Evolutionary conservation across 2,113 vertebrate genomes (phyloP).

Genomic region (Melospiza georgiana): DNA sequence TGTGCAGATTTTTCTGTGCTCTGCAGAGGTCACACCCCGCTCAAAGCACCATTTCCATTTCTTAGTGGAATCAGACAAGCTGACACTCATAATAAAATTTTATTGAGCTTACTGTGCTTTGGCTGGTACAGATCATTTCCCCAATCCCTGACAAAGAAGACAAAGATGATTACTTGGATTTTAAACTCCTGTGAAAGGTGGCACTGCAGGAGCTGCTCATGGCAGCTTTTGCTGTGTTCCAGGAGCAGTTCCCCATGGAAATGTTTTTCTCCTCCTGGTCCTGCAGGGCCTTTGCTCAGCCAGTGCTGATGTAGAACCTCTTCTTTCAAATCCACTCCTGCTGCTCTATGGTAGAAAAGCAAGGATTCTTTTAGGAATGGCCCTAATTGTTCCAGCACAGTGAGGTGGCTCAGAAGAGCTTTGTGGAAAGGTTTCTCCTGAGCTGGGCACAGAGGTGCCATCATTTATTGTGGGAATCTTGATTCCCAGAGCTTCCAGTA

Average conservation of each 20-base stretch:
- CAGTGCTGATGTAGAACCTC: neutral
- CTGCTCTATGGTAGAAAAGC: neutral
- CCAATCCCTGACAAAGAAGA: neutral
- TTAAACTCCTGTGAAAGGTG: neutral
- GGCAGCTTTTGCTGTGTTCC: neutral
- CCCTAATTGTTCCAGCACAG: accelerated
- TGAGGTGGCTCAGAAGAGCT: neutral
- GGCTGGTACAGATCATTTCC: neutral
- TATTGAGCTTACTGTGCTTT: neutral
- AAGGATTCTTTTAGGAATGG: neutral
- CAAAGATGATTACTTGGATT: neutral
- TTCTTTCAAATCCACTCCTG: neutral
- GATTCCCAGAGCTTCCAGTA: neutral
- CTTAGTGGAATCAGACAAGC: neutral
- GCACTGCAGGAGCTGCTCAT: neutral
- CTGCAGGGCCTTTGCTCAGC: neutral
- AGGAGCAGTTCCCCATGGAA: neutral
- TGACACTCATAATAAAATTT: neutral
- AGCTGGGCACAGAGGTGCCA: neutral
- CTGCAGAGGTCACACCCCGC: neutral
- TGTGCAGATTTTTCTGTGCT: neutral
- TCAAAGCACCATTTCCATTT: neutral
- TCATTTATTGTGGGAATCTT: neutral
- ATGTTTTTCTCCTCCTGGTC: neutral
- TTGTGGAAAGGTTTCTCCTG: neutral